Percentiles rank a stretch among this genome's conserved stretches.
Evolutionary conservation across 2,888 invertebrate species (phyloP).

Genomic region (Nomada hirtipes): DNA sequence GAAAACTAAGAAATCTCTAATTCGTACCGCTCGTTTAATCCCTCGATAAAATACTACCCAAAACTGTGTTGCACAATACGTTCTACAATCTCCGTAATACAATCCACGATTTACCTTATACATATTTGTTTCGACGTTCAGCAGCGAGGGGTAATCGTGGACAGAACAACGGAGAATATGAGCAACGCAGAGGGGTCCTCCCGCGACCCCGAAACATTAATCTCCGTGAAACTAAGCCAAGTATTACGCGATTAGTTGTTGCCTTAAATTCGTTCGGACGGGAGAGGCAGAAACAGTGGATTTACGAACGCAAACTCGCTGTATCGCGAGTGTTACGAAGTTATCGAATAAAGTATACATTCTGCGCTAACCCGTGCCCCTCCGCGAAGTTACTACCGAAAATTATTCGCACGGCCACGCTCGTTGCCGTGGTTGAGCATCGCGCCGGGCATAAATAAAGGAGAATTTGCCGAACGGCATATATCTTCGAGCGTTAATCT

Average conservation of each 20-base stretch:
- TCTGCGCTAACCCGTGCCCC: not conserved
- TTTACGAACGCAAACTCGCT: conserved; percentile 41
- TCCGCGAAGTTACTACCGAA: conserved; percentile 30
- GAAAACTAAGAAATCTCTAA: too few species aligned
- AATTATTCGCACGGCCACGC: conserved; percentile 41
- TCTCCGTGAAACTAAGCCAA: conserved; percentile 62
- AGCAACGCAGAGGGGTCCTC: not conserved
- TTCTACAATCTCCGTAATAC: too few species aligned
- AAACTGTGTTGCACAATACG: too few species aligned
- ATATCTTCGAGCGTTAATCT: conserved; percentile 58
- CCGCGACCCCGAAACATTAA: conserved; percentile 43
- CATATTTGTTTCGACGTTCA: too few species aligned
- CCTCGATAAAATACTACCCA: too few species aligned
- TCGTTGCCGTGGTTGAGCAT: conserved; percentile 19
- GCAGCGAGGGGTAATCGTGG: not conserved
- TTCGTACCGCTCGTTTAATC: too few species aligned
- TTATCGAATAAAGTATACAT: conserved; percentile 60
- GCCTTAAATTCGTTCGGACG: conserved; percentile 55
- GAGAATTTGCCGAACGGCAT: conserved; percentile 48
- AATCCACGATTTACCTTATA: too few species aligned
- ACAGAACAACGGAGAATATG: not conserved
- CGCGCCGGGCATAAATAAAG: conserved; percentile 50
- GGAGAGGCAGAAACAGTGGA: conserved; percentile 42
- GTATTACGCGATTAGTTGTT: conserved; percentile 60
- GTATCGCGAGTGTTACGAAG: conserved; percentile 48